Percentiles rank a stretch among this genome's conserved stretches.
Conservation (phyloP, 2,888 invertebrate species). For the Syrphus vitripennis region DNA sequence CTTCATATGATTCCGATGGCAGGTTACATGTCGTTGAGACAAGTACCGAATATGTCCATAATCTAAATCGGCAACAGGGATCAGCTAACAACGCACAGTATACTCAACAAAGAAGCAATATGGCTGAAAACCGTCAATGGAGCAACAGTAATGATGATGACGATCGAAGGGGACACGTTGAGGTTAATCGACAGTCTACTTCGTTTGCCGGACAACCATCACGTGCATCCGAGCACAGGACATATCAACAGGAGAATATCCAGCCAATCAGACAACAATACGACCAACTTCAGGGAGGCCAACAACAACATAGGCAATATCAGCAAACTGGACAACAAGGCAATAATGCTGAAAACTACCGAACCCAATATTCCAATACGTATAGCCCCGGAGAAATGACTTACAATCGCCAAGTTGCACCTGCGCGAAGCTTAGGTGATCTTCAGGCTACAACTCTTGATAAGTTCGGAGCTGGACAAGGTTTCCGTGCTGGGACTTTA, state of each 20-base stretch:
- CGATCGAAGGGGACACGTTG: conserved; percentile 11
- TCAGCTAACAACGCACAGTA: conserved; percentile 71
- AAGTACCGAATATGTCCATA: conserved; percentile 81
- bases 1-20: conserved; percentile 81
- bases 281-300: conserved; percentile 17
- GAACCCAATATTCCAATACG: conserved; percentile 25
- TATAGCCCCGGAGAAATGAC: conserved; percentile 45
- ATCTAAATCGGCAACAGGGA: conserved; percentile 45
- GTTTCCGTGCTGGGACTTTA: conserved; percentile 77
- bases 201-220: conserved; percentile 11
- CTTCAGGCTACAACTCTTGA: conserved; percentile 69
- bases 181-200: conserved; percentile 29
- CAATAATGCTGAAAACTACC: conserved; percentile 35
- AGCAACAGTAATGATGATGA: conserved; percentile 10
- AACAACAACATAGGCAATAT: conserved; percentile 67
- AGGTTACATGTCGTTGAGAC: conserved; percentile 81
- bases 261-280: conserved; percentile 20
- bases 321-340: conserved; percentile 51
- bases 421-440: conserved; percentile 62
- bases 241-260: conserved; percentile 7
- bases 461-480: conserved; percentile 74
- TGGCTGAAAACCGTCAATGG: conserved; percentile 42
- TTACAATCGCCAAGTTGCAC: conserved; percentile 40
- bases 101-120: conserved; percentile 57
- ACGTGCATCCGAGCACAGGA: conserved; percentile 17